phyloP scores from a whole-genome alignment of 1,140 invertebrate species.

The Pseudomyrmex pallidus region DNA sequence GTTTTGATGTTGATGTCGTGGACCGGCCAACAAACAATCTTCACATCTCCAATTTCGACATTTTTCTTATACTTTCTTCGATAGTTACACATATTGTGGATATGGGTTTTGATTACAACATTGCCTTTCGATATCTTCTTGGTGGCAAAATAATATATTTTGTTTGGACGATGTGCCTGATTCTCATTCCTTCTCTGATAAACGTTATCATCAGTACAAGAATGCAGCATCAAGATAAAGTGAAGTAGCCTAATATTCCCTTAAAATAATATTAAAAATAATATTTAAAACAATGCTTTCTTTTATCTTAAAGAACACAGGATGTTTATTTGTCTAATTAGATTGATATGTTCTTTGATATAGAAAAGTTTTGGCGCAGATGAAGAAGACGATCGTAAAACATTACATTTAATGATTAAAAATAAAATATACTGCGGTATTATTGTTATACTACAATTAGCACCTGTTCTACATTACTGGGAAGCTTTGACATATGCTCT shows the following conservation, averaged over 20 bases:
- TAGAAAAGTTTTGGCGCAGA: slow-evolving; percentile 37
- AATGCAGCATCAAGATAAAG: slow-evolving; percentile 84
- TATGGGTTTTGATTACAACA: slow-evolving; percentile 85
- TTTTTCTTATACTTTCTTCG: slow-evolving; percentile 83
- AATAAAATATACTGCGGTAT: slow-evolving; percentile 57
- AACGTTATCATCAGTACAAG: slow-evolving; percentile 85
- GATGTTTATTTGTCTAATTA: not conserved
- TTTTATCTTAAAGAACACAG: not conserved
- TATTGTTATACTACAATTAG: slow-evolving; percentile 84
- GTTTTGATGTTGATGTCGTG: slow-evolving; percentile 50
- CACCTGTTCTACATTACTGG: slow-evolving; percentile 86
- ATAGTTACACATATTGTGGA: slow-evolving; percentile 85
- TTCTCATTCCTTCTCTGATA: slow-evolving; percentile 86
- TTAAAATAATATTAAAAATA: not conserved
- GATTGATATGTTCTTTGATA: slow-evolving; percentile 25
- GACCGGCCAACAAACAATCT: slow-evolving; percentile 79
- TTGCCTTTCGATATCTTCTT: slow-evolving; percentile 83
- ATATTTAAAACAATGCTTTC: not conserved
- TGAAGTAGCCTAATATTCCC: slow-evolving; percentile 59
- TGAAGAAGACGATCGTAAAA: slow-evolving; percentile 21
- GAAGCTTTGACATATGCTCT: slow-evolving; percentile 87
- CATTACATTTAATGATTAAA: slow-evolving; percentile 29
- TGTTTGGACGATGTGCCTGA: slow-evolving; percentile 83
- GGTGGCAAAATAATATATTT: slow-evolving; percentile 81
- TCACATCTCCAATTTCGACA: slow-evolving; percentile 82